A percentile compares a stretch with the other conserved stretches of the same genome.
These are phyloP conservation scores for Subanguina moxae DNA, from an alignment of 1,140 invertebrate genomes.

Conservation along the genomic window DNA sequence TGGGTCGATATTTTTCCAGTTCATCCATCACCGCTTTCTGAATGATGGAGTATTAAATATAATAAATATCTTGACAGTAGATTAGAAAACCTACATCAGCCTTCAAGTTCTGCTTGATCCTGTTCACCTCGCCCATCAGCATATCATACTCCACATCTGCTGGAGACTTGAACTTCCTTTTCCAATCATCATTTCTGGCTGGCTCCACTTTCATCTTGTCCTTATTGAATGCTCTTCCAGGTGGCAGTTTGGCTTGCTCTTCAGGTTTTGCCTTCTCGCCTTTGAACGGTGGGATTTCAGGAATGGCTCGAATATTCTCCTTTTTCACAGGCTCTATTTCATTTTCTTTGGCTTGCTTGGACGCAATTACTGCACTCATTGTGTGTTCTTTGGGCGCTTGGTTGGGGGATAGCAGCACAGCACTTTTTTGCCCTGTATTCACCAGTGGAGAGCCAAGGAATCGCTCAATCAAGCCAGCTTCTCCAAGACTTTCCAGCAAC, in stretches of 20 bases:
- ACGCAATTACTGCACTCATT: conserved; percentile 46
- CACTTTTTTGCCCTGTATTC: conserved; percentile 49
- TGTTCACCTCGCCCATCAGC: conserved; percentile 52
- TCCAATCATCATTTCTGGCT: conserved; percentile 31
- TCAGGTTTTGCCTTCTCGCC: conserved; percentile 31
- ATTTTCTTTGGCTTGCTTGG: conserved; percentile 12
- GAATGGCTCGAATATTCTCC: neutral
- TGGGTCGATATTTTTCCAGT: conserved; percentile 59
- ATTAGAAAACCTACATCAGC: conserved; percentile 3
- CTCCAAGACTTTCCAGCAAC: neutral
- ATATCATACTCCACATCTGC: conserved; percentile 51
- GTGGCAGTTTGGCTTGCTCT: conserved; percentile 6
- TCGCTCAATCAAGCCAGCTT: no score
- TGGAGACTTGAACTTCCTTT: conserved; percentile 23
- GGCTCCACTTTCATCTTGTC: conserved; percentile 18
- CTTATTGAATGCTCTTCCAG: neutral
- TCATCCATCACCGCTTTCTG: conserved; percentile 42
- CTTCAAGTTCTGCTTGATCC: conserved; percentile 41
- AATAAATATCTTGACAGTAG: neutral
- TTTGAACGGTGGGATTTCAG: conserved; percentile 11
- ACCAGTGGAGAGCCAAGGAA: conserved; percentile 2
- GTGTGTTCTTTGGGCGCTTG: conserved; percentile 40
- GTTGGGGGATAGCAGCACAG: conserved; percentile 40
- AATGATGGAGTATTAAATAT: neutral
- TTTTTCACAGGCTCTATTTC: conserved; percentile 8